phyloP scores from a whole-genome alignment of 2,797 vertebrate genomes.

The Pempheris klunzingeri region DNA sequence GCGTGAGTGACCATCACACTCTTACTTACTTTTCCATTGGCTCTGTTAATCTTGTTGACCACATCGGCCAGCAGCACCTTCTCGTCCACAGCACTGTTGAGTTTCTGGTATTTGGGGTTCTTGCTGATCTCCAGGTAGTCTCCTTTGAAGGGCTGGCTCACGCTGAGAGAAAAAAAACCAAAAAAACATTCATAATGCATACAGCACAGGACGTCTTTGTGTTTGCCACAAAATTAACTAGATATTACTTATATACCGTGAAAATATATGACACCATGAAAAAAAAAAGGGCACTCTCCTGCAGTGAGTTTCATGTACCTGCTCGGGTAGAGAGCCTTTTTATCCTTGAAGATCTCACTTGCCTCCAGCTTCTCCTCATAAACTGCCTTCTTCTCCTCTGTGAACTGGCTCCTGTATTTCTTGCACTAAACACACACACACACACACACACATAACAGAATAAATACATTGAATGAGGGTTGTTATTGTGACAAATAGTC shows the following conservation, averaged over 20 bases:
- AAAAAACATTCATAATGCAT: neutral
- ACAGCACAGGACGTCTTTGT: neutral
- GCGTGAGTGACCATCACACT: too few relatives aligned
- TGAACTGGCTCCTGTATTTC: conserved; percentile 96
- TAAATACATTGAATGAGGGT: conserved; percentile 4
- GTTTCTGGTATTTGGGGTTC: conserved; percentile 98
- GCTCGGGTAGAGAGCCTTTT: conserved; percentile 96
- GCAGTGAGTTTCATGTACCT: conserved; percentile 84
- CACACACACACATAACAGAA: conserved; percentile 47
- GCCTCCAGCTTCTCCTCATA: conserved; percentile 98
- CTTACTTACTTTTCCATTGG: conserved; percentile 95
- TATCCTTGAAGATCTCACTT: conserved; percentile 97
- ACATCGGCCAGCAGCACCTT: conserved; percentile 96
- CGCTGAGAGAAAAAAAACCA: conserved; percentile 81
- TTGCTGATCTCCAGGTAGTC: conserved; percentile 97
- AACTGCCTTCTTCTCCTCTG: conserved; percentile 93
- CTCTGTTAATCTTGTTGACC: conserved; percentile 98
- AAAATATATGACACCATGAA: too few relatives aligned
- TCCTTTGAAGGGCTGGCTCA: conserved; percentile 95
- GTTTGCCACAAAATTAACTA: neutral
- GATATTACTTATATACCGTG: too few relatives aligned
- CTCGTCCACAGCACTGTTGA: conserved; percentile 92
- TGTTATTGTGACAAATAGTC: neutral
- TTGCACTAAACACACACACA: conserved; percentile 91
- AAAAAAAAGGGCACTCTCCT: neutral